Base-by-base conservation (phyloP, 2,888 invertebrate species). In the Drosophila sordidapex region DNA sequence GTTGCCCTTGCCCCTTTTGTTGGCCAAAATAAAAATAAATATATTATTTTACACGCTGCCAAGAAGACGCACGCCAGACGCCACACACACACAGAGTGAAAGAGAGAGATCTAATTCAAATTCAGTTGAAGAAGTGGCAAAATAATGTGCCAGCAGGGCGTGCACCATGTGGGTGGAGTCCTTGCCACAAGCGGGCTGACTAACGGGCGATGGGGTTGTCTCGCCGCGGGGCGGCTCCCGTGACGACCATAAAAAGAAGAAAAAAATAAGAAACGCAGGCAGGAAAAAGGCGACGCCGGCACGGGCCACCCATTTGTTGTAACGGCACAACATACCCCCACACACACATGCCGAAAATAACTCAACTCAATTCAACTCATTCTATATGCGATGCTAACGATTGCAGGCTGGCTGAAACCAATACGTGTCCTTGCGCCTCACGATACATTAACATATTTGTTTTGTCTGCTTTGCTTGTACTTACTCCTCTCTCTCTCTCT, bases 391-490 rank as follows among this genome's bases (percentile, higher is more conserved):
- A 77, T 89, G 57, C 85, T 70, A 89, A 84, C 90, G 88, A 87
- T 89, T 89, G 85, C 90, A 60, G 76, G 67, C 79, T 74, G 40
- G 7, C 27, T 38, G 82, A 87, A 86, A 86, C 87, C 90, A 86
- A 86, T 86, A 86, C 89, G 87, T 90, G 86, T 86, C 85, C 78
- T 79, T 70, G 63, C 67, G 74, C 59, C 60, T 51, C 65, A 59
- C 75, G 70, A 75, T 79, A 90, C 90, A 90, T 86, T 90, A 90
- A 86, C 90, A 90, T 86, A 90, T 90, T 86, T 90, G 87, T 81
- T 87, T 90, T 81, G 87, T 90, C 87, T 89, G 83, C 65, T 73
- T 63, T 72, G n/a, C 66, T 49, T 81, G 76, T 76, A 59, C 53
- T 60, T 51, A 36, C 21, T 21, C 8, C 21, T 6, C 35, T 35